Conservation (phyloP, 2,113 vertebrate species). For the Ibidorhyncha struthersii region DNA sequence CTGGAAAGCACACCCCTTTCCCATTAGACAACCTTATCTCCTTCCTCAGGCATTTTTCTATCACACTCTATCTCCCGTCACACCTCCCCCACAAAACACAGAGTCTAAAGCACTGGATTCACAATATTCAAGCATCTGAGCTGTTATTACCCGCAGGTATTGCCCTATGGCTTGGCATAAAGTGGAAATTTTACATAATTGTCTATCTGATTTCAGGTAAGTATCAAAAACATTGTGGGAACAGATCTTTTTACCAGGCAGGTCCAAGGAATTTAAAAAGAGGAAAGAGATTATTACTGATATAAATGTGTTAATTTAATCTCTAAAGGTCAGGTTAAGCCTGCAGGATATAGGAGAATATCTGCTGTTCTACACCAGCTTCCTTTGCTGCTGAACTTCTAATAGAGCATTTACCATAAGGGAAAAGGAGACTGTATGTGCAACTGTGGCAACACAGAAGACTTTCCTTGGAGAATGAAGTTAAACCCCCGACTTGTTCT, state of each 20-base stretch:
- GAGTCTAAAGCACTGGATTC: not conserved
- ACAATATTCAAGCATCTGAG: not conserved
- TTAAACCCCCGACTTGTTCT: not conserved
- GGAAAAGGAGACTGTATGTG: not conserved
- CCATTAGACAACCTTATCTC: not conserved
- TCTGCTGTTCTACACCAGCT: not conserved
- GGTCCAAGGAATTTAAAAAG: not conserved
- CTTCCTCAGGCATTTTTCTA: not conserved
- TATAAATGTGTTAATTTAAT: not conserved
- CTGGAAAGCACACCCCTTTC: not conserved
- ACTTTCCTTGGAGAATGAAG: not conserved
- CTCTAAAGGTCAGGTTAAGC: constrained; percentile 6
- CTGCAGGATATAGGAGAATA: not conserved
- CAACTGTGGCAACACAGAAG: not conserved
- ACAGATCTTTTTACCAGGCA: not conserved
- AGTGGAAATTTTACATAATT: not conserved
- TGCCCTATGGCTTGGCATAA: not conserved
- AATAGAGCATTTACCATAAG: not conserved
- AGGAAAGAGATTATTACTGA: not conserved
- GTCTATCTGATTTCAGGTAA: not conserved
- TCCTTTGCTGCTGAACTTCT: not conserved
- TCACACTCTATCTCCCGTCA: not conserved
- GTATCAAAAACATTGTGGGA: not conserved
- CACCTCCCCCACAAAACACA: not conserved
- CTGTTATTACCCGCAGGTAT: not conserved